Percentiles rank a stretch among this genome's conserved stretches.
These are phyloP conservation scores for Caenorhabditis brenneri DNA, from an alignment of 1,140 invertebrate genomes.

Conservation along the genomic window DNA sequence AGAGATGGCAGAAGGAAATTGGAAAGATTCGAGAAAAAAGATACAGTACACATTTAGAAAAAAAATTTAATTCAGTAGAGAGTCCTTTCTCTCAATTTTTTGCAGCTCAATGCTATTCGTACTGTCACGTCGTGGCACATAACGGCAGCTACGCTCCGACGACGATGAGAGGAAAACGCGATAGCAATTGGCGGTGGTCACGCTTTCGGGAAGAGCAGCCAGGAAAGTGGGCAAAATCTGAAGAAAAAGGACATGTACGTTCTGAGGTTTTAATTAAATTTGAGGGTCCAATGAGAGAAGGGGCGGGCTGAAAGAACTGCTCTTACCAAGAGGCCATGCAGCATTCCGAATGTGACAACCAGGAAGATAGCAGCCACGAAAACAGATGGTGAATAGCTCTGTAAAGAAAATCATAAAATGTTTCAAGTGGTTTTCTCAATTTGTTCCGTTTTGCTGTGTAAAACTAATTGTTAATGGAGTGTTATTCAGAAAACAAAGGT, in stretches of 20 bases:
- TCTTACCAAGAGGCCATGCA: slow-evolving; percentile 69
- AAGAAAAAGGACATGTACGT: slow-evolving; percentile 6
- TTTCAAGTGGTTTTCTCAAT: background rate
- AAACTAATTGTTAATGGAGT: too few relatives aligned
- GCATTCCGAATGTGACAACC: slow-evolving; percentile 70
- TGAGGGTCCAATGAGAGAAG: background rate
- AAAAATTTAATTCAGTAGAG: slow-evolving; percentile 3
- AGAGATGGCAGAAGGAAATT: too few relatives aligned
- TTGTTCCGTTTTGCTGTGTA: background rate
- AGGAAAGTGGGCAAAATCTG: slow-evolving; percentile 72
- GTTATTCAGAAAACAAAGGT: too few relatives aligned
- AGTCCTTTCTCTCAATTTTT: slow-evolving; percentile 27
- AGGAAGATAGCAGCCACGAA: slow-evolving; percentile 73
- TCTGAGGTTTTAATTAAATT: slow-evolving; percentile 39
- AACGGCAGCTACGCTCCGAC: slow-evolving; percentile 54
- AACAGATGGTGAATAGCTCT: slow-evolving; percentile 77
- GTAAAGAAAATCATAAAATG: too few relatives aligned
- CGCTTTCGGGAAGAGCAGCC: slow-evolving; percentile 62
- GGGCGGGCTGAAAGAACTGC: background rate
- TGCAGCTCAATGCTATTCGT: slow-evolving; percentile 28
- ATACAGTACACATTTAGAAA: background rate
- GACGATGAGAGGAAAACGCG: slow-evolving; percentile 56
- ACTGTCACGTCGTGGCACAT: slow-evolving; percentile 38
- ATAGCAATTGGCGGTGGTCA: slow-evolving; percentile 59
- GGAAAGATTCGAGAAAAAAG: background rate